Evolutionary conservation across 2,888 invertebrate species (phyloP), one percentile per base, ranked within the genome.

Genomic region (Chalcosyrphus nemorum): DNA sequence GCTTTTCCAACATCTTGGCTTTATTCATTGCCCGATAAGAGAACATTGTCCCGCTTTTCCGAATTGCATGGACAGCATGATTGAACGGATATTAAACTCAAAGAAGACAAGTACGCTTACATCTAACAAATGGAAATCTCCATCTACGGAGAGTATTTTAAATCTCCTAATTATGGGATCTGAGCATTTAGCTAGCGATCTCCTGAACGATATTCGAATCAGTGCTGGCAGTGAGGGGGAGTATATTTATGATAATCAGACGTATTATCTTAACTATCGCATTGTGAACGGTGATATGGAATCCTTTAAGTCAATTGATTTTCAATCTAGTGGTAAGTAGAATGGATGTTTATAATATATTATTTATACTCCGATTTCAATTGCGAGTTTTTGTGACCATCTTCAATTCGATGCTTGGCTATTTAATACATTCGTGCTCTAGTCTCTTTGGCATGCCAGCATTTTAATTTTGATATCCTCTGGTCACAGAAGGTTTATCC

Each of bases 1-100:
- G 95, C 93, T 99, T 81, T 96, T 98, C 89, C 98, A 98, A 91
- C 98, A 98, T 92, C 93, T 98, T 47, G 98, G 98, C 76, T 99
- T 99, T 92, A 96, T 98, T 71, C 98, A 98, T 92, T 97, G 97
- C 91, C 98, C 98, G 11, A 97, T 97, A 91, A 93, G 96, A 68
- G 98, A 98, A 91, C 97, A 98, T 90, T 99, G 99, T 90, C 98
- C 98, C 11, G 97, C 97, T 52, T 96, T 94, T 89, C 94, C 95
- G 57, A 96, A 95, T 89, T 96, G 96, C 89, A 95, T 95, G 93
- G 96, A 96, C 90, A 94, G 94, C 77, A 92, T 96, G 61, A 94
- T 96, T 87, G 95, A 95, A 90, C 93, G 95, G 88, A 93, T 95
- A 88, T 92, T 95, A 87, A 93, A 93, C 82, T 94, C 94, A 43